phyloP scores from a whole-genome alignment of 1,140 invertebrate genomes.

The Phenacoccus solenopsis region DNA sequence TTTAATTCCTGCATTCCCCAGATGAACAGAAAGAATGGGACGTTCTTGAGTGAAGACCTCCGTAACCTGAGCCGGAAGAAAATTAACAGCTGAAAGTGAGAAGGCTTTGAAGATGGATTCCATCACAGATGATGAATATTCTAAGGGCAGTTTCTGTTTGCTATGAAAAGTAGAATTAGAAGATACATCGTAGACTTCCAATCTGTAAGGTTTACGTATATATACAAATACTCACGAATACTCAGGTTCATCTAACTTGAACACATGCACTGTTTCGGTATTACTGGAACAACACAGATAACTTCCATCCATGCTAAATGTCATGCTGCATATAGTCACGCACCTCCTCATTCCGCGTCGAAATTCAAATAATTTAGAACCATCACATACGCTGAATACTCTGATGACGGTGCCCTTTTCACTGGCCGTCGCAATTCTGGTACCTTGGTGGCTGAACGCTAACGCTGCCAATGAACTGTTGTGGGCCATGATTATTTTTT shows the following conservation, averaged over 20 bases:
- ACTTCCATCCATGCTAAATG: constrained; percentile 81
- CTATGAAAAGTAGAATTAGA: constrained; percentile 11
- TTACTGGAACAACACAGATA: constrained; percentile 90
- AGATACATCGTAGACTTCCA: too few species aligned
- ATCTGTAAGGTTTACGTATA: too few species aligned
- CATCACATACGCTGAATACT: constrained; percentile 81
- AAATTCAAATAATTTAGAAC: constrained; percentile 85
- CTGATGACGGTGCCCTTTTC: constrained; percentile 96
- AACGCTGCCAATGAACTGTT: constrained; percentile 91
- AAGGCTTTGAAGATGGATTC: constrained; percentile 65
- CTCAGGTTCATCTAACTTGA: constrained; percentile 69
- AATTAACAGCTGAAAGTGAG: constrained; percentile 63
- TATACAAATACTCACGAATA: constrained; percentile 44
- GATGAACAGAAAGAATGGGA: constrained; percentile 80
- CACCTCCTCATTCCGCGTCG: constrained; percentile 91
- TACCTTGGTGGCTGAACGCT: constrained; percentile 79
- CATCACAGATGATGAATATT: constrained; percentile 53
- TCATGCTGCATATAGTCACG: constrained; percentile 81
- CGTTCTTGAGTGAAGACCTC: constrained; percentile 84
- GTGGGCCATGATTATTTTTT: constrained; percentile 93
- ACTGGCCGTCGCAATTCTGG: constrained; percentile 84
- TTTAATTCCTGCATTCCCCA: constrained; percentile 64
- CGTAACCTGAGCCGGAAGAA: constrained; percentile 77
- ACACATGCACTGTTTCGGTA: constrained; percentile 97
- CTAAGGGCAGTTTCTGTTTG: constrained; percentile 16